phyloP scores from a whole-genome alignment of 2,797 vertebrate genomes.

The Craterocephalus amniculus region DNA sequence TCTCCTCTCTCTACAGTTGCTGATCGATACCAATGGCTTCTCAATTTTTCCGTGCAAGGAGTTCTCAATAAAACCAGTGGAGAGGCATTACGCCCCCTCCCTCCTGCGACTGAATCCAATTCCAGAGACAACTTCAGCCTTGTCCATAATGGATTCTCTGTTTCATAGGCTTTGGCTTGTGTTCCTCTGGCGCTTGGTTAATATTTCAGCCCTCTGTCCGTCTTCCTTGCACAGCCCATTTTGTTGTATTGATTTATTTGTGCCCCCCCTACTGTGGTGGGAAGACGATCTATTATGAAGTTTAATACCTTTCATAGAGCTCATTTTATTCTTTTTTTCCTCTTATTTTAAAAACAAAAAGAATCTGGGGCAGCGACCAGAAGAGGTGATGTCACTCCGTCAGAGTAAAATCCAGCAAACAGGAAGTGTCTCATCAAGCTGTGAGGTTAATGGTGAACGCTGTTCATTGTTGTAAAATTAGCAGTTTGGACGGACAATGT shows the following conservation, averaged over 20 bases:
- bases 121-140: slow-evolving; percentile 69
- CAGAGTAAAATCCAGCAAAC: slow-evolving; percentile 48
- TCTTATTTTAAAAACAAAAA: slow-evolving; percentile 10
- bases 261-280: slow-evolving; percentile 60
- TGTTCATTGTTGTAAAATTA: neutral
- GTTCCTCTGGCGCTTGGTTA: slow-evolving; percentile 78
- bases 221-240: slow-evolving; percentile 63
- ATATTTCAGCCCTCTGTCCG: slow-evolving; percentile 80
- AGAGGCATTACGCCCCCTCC: slow-evolving; percentile 41
- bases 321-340: slow-evolving; percentile 53
- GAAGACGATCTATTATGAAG: slow-evolving; percentile 78
- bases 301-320: slow-evolving; percentile 76
- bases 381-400: slow-evolving; percentile 52
- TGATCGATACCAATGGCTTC: slow-evolving; percentile 81
- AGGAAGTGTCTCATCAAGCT: slow-evolving; percentile 50
- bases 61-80: slow-evolving; percentile 76
- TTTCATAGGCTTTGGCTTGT: slow-evolving; percentile 76
- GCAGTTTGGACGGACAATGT: slow-evolving; percentile 20
- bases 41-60: slow-evolving; percentile 76
- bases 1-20: slow-evolving; percentile 39
- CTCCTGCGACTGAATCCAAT: slow-evolving; percentile 74
- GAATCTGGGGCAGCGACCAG: slow-evolving; percentile 21
- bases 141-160: slow-evolving; percentile 79
- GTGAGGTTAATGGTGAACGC: slow-evolving; percentile 26
- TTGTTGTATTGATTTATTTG: slow-evolving; percentile 84